These are phyloP conservation scores for Sphaerophoria rueppellii DNA, from an alignment of 2,888 invertebrate genomes.

Conservation along the genomic window DNA sequence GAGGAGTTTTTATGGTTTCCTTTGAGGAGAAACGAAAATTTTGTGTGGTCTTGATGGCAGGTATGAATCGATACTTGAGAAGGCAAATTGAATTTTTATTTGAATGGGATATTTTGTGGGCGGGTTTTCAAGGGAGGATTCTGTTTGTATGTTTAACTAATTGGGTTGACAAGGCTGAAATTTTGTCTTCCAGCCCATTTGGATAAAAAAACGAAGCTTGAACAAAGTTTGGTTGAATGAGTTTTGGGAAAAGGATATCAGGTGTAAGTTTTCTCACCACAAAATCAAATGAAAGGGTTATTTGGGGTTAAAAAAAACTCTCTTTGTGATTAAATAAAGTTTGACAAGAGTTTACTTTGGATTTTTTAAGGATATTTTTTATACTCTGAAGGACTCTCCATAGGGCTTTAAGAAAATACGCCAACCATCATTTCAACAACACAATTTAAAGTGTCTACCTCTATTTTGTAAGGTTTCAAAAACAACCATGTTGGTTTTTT, in stretches of 20 bases:
- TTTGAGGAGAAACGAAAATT: neutral
- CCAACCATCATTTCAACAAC: too few species aligned
- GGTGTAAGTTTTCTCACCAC: conserved; percentile 29
- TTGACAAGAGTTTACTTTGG: too few species aligned
- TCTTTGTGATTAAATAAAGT: too few species aligned
- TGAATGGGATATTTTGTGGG: conserved; percentile 12
- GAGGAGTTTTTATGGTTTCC: neutral
- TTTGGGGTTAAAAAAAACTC: neutral
- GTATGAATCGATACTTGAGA: neutral
- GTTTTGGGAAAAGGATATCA: neutral
- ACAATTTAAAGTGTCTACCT: too few species aligned
- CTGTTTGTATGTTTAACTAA: conserved; percentile 28
- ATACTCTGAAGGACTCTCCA: too few species aligned
- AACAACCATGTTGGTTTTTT: neutral
- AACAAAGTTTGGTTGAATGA: neutral
- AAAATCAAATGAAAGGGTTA: neutral
- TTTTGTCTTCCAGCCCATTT: neutral
- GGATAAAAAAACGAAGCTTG: neutral
- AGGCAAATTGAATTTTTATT: conserved; percentile 37
- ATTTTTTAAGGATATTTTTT: too few species aligned
- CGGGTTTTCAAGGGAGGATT: neutral
- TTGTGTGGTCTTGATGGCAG: neutral
- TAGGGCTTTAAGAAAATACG: too few species aligned
- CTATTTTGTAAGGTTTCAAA: too few species aligned
- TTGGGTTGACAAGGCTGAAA: conserved; percentile 22